Conservation (phyloP, 2,113 vertebrate genomes). For the Indicator maculatus region DNA sequence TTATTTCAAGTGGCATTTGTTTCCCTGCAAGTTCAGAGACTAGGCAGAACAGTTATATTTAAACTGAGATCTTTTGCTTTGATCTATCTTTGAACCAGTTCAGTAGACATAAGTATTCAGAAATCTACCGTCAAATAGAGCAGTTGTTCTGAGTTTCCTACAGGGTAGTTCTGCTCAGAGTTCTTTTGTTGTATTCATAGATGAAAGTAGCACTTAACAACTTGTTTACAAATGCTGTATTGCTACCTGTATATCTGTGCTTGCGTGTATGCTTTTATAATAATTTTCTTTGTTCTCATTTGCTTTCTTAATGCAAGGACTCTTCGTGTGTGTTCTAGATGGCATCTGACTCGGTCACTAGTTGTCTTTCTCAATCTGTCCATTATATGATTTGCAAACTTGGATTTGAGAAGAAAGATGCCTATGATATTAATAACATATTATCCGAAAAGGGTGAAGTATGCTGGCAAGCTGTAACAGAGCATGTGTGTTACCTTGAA, state of each 20-base stretch:
- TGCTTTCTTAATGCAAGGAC: background rate
- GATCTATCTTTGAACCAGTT: background rate
- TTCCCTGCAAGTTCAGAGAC: background rate
- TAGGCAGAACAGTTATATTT: background rate
- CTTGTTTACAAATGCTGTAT: background rate
- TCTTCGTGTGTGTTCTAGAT: conserved; percentile 61
- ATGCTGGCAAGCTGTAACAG: conserved; percentile 67
- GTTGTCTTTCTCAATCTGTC: conserved; percentile 78
- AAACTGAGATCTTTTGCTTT: background rate
- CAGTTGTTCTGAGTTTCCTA: background rate
- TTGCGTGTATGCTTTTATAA: background rate
- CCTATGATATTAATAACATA: conserved; percentile 46
- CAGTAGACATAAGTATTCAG: background rate
- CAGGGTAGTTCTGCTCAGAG: background rate
- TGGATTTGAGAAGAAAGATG: conserved; percentile 71
- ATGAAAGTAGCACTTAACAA: background rate
- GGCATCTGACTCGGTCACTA: background rate
- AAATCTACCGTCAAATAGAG: background rate
- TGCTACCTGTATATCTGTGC: background rate
- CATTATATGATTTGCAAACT: conserved; percentile 73
- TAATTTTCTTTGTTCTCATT: background rate
- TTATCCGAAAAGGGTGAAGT: conserved; percentile 61
- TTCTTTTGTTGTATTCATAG: accelerated
- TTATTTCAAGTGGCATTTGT: background rate
- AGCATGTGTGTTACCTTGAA: conserved; percentile 44